Evolutionary conservation across 37 sponge, comb jelly and placozoan species (phyloP).

Genomic region (Ianthella basta): DNA sequence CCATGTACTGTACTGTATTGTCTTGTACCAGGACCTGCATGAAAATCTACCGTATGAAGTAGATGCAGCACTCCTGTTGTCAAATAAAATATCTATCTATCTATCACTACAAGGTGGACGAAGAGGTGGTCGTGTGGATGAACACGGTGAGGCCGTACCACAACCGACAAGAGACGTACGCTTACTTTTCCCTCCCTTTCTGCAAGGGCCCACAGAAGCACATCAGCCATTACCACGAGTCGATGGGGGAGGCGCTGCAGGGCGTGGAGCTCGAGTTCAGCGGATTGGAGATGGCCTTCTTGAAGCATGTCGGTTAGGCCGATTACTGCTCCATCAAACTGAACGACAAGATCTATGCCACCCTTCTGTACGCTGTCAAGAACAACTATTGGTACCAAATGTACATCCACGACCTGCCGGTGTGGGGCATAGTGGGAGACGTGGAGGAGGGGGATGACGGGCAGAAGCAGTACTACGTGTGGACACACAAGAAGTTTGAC

Average conservation of each 20-base stretch:
- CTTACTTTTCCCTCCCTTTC: slow-evolving; percentile 87
- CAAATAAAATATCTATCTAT: too few species aligned
- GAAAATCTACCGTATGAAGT: too few species aligned
- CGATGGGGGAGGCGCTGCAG: slow-evolving; percentile 88
- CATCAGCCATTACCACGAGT: slow-evolving; percentile 91
- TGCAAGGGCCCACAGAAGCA: slow-evolving; percentile 78
- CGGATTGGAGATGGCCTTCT: slow-evolving; percentile 84
- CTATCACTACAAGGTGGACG: slow-evolving; percentile 74
- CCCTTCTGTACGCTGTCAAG: slow-evolving; percentile 80
- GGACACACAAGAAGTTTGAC: slow-evolving; percentile 92
- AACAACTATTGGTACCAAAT: slow-evolving; percentile 98
- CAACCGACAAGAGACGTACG: slow-evolving; percentile 95
- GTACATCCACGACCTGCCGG: slow-evolving; percentile 89
- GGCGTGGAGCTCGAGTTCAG: slow-evolving; percentile 94
- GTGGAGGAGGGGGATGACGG: slow-evolving; percentile 40
- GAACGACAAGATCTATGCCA: slow-evolving; percentile 38
- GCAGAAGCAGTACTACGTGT: slow-evolving; percentile 73
- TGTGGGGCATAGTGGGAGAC: slow-evolving; percentile 78
- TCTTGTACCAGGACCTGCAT: too few species aligned
- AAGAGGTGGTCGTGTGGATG: slow-evolving; percentile 95
- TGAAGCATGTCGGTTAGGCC: slow-evolving; percentile 55
- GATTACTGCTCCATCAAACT: slow-evolving; percentile 67
- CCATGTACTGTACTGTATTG: too few species aligned
- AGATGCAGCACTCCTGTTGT: too few species aligned
- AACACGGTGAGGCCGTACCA: slow-evolving; percentile 96